phyloP scores from a whole-genome alignment of 92 coral and sea anemone genomes.

The Montipora capitata region DNA sequence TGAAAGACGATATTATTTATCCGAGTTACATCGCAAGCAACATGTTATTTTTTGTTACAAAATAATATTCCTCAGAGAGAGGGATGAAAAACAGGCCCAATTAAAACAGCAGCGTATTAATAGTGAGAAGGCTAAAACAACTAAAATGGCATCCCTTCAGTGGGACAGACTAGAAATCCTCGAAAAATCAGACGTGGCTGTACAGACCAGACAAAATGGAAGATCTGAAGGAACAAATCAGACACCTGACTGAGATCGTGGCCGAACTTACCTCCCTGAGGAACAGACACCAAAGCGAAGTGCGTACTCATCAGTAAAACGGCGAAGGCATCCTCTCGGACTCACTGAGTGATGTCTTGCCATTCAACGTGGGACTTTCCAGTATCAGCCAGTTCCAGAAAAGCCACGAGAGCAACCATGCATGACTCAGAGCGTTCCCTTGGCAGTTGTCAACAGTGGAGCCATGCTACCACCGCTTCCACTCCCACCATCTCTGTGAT shows the following conservation, averaged over 20 bases:
- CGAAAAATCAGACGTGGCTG: slow-evolving; percentile 19
- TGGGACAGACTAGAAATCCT: neutral
- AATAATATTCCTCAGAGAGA: neutral
- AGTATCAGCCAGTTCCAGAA: slow-evolving; percentile 35
- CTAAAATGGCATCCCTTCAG: too few relatives aligned
- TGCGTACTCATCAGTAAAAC: slow-evolving; percentile 8
- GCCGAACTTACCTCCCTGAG: slow-evolving; percentile 25
- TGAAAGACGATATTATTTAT: too few relatives aligned
- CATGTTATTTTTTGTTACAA: too few relatives aligned
- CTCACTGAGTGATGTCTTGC: slow-evolving; percentile 5
- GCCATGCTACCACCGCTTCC: too few relatives aligned
- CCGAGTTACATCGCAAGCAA: too few relatives aligned
- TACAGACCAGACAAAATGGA: slow-evolving; percentile 24
- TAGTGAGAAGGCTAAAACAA: neutral
- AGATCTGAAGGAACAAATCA: slow-evolving; percentile 30
- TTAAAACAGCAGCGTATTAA: neutral
- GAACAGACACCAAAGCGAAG: slow-evolving; percentile 31
- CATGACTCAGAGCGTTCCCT: too few relatives aligned
- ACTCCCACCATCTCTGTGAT: too few relatives aligned
- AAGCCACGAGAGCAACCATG: slow-evolving; percentile 21
- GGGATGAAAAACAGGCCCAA: neutral
- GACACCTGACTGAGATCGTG: slow-evolving; percentile 25
- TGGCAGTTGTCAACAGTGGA: too few relatives aligned
- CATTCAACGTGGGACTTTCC: slow-evolving; percentile 22
- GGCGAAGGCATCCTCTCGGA: slow-evolving; percentile 33